Conservation (phyloP, 1,140 invertebrate species). For the Paralvinella palmiformis region DNA sequence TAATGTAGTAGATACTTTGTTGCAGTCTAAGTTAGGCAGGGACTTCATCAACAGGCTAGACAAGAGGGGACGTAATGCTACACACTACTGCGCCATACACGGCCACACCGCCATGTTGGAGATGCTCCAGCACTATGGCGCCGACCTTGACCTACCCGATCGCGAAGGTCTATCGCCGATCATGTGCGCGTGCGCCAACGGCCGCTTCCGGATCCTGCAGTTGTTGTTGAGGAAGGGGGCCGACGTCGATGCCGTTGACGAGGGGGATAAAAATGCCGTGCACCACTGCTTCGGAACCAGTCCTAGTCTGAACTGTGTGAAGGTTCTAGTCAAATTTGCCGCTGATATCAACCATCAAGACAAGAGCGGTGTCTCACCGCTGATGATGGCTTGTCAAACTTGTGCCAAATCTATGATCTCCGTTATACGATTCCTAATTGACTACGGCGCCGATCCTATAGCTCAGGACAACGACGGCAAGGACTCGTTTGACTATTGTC, state of each 20-base stretch:
- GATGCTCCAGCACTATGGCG: background rate
- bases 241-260: slow-evolving; percentile 10
- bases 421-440: slow-evolving; percentile 19
- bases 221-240: slow-evolving; percentile 15
- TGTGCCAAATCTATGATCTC: slow-evolving; percentile 13
- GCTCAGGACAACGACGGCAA: slow-evolving; percentile 17
- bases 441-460: slow-evolving; percentile 24
- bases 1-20: background rate
- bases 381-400: slow-evolving; percentile 24
- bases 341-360: slow-evolving; percentile 17
- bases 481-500: slow-evolving; percentile 23
- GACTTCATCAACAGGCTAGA: background rate
- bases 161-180: slow-evolving; percentile 10
- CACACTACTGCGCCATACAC: slow-evolving; percentile 19
- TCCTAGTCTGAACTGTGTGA: slow-evolving; percentile 17
- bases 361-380: slow-evolving; percentile 16
- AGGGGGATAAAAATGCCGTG: slow-evolving; percentile 11
- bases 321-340: slow-evolving; percentile 7
- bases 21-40: slow-evolving; percentile 7
- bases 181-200: slow-evolving; percentile 15
- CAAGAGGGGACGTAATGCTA: slow-evolving; percentile 9
- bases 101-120: slow-evolving; percentile 11
- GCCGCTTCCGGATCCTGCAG: slow-evolving; percentile 1
- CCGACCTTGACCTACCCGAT: background rate
- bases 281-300: slow-evolving; percentile 20